Evolutionary conservation across 2,113 vertebrate species (phyloP), one percentile per base, ranked within the genome.

Genomic region (Nettapus auritus): DNA sequence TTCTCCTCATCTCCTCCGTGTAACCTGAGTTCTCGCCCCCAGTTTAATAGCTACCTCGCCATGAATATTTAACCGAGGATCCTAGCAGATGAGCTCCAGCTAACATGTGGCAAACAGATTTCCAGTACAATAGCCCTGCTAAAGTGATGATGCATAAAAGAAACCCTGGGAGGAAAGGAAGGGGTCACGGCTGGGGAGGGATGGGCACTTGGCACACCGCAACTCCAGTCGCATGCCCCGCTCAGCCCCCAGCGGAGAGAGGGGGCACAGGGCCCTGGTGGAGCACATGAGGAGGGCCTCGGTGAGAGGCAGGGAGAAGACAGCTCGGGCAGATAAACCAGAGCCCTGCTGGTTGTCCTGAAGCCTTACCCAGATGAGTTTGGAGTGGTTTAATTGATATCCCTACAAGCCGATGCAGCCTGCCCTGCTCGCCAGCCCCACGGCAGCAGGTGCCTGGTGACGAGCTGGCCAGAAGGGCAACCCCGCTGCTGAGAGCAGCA

Each of bases 41-140:
- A 26, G 78, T 92, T 94, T 88, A 97, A 94, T 84, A 93, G 90
- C 80, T 76, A 70, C 74, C 59, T 78, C 42, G 4, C 53, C 86
- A 91, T 98, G n/a, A 97, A 98, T 98, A 97, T 98, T 98, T 97
- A 94, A 98, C 92, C 23, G 7, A 17, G 13, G 57, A 76, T 40
- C 67, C 92, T 64, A 89, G 94, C 96, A 95, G 64, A 78, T 63
- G 93, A 96, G 75, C 94, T 90, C 13, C 56, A 52, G 92, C 50
- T 93, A 96, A 95, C 97, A 98, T 96, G 97, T 98, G 97, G 97
- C 96, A 97, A 94, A 94, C 92, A 94, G 92, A 93, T 96, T 97
- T 97, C 89, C 74, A 87, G 91, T 56, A 97, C 94, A 96, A 96
- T 93, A 73, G 91, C 28, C 19, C 89, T 95, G 28, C 40, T 92